A percentile compares a stretch with the other conserved stretches of the same genome.
phyloP scores from a whole-genome alignment of 2,113 vertebrate genomes.

The Trachemys scripta region DNA sequence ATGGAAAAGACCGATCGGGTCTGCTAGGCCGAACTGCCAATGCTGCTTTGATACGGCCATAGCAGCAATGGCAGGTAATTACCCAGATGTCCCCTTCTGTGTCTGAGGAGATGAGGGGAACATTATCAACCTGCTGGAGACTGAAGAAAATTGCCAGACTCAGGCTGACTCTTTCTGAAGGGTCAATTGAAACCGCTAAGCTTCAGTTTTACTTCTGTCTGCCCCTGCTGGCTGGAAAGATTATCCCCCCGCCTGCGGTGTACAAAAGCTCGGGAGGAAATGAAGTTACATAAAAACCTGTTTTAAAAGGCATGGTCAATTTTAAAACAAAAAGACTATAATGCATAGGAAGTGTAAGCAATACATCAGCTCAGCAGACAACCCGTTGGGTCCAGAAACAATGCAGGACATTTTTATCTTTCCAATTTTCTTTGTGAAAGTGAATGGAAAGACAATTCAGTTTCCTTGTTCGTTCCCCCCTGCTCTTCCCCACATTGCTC shows the following conservation, averaged over 20 bases:
- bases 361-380: background rate
- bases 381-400: background rate
- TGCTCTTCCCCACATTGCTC: background rate
- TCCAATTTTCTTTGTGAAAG: background rate
- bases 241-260: fast-evolving
- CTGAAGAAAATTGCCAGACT: background rate
- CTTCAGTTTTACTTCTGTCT: background rate
- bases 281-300: background rate
- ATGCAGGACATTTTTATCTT: background rate
- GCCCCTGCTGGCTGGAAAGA: background rate
- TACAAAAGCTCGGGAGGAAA: background rate
- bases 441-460: background rate
- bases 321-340: background rate
- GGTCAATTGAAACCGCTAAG: background rate
- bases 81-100: conserved; percentile 10
- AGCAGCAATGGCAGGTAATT: background rate
- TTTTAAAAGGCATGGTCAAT: background rate
- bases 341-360: background rate
- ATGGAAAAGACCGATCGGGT: background rate
- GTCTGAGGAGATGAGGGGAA: background rate
- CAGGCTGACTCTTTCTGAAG: background rate
- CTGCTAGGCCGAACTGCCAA: background rate
- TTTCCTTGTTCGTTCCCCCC: background rate
- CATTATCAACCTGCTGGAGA: background rate
- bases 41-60: background rate